Base-by-base conservation (phyloP, 2,888 invertebrate species). In the Ptychoptera contaminata region DNA sequence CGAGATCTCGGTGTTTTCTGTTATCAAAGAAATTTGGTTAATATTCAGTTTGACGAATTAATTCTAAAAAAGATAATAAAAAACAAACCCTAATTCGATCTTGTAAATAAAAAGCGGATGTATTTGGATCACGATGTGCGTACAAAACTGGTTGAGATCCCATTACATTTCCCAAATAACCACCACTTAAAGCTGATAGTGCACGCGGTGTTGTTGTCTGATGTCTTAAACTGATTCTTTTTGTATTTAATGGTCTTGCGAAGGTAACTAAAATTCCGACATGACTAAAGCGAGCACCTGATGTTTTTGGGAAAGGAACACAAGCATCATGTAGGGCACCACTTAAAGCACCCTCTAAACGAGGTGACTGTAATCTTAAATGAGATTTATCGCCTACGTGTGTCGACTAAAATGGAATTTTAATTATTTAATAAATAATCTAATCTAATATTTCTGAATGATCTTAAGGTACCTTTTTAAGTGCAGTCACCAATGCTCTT, bases 261-360 rank as follows among this genome's bases (percentile, higher is more conserved):
- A 94, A 94, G 51, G 85, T 85, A 0, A 91, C 90, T 46, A 96
- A 65, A 45, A 79, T 75, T 55, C 87, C 87, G 16, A 84, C 83
- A 23, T 84, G 83, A 63, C 87, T 90, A 71, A 94, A 96, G 55
- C 84, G 81, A 0, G 91, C 93, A 1, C 93, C 93, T 9, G 90
- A 91, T 0, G 93, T 94, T 44, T 90, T 72, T 0, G 94, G 94
- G 63, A 92, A 96, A 1, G 94, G 94, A 52, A 96, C 85, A 58
- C 85, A 86, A 8, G 85, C 79, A 57, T 87, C 87, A 43, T 65
- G 65, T 6, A 66, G 47, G 2, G 64, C 63, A 3, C 58, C 58
- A 9, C 61, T 59, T 4, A 63, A 47, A 0, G 65, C 66, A 8
- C 66, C 66, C 45, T 66, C 66, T 2, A 66, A 46, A 2, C 65